Conservation (phyloP, 2,797 vertebrate species). For the Rhinatrema bivittatum region DNA sequence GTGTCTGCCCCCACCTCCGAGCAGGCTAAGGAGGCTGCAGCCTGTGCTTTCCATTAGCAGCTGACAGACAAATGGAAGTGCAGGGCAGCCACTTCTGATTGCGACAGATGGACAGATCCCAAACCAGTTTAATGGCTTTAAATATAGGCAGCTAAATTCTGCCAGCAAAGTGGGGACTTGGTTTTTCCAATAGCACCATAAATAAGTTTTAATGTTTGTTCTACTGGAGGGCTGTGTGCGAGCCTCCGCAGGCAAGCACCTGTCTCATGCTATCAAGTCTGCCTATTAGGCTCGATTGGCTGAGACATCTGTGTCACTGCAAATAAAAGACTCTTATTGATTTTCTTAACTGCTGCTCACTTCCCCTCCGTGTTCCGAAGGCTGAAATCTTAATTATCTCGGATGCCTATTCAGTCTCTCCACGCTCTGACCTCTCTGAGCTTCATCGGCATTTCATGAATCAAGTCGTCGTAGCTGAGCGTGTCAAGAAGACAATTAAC, state of each 20-base stretch:
- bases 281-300: slow-evolving; percentile 99
- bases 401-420: slow-evolving; percentile 83
- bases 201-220: slow-evolving; percentile 52
- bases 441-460: slow-evolving; percentile 62
- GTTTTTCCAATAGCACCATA: slow-evolving; percentile 36
- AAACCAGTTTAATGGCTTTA: slow-evolving; percentile 32
- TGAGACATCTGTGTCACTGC: slow-evolving; percentile 98
- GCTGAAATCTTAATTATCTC: slow-evolving; percentile 98
- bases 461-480: slow-evolving; percentile 61
- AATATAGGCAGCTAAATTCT: slow-evolving; percentile 34
- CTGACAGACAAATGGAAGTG: slow-evolving; percentile 4
- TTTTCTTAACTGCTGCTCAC: slow-evolving; percentile 92
- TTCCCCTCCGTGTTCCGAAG: slow-evolving; percentile 82
- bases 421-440: slow-evolving; percentile 56
- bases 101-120: slow-evolving; percentile 18
- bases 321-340: slow-evolving; percentile 98
- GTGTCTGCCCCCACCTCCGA: no score
- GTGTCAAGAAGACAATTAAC: slow-evolving; percentile 75
- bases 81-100: slow-evolving; percentile 21
- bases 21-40: no score
- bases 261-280: slow-evolving; percentile 80
- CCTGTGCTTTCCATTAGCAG: slow-evolving; percentile 2
- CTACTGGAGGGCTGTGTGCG: slow-evolving; percentile 47
- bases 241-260: slow-evolving; percentile 67
- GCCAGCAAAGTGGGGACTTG: slow-evolving; percentile 24